These are phyloP conservation scores for Drosophila azteca DNA, from an alignment of 1,140 invertebrate genomes.

Conservation along the genomic window DNA sequence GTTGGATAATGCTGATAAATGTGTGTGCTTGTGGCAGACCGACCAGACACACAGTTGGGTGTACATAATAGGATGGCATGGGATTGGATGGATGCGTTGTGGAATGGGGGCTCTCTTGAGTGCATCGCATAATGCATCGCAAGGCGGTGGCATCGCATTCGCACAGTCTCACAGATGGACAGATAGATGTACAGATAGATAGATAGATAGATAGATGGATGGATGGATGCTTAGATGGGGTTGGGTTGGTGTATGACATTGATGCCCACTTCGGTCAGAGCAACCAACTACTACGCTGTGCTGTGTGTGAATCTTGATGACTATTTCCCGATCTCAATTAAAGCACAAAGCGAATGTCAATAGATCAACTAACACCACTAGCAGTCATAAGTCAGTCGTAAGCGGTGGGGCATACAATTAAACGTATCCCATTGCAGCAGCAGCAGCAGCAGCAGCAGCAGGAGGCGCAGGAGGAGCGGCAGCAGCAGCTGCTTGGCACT, in stretches of 20 bases:
- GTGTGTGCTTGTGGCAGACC: constrained; percentile 49
- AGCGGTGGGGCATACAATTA: constrained; percentile 51
- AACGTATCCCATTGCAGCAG: constrained; percentile 52
- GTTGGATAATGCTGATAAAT: constrained; percentile 83
- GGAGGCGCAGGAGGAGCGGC: no score
- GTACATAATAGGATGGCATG: constrained; percentile 35
- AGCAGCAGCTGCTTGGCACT: constrained; percentile 23
- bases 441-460: not conserved
- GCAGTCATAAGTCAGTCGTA: not conserved
- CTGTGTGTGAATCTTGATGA: constrained; percentile 29
- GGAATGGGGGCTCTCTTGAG: constrained; percentile 19
- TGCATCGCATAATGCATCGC: constrained; percentile 32
- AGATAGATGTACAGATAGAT: not conserved
- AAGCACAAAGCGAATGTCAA: constrained; percentile 66
- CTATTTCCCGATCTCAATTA: constrained; percentile 59
- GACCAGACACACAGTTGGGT: constrained; percentile 56
- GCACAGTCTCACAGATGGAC: not conserved
- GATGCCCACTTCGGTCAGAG: constrained; percentile 16
- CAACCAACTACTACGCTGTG: not conserved
- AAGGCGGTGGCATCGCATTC: constrained; percentile 9
- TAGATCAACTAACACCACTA: constrained; percentile 64
- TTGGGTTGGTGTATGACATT: constrained; percentile 26
- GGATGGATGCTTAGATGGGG: not conserved
- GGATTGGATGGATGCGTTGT: not conserved
- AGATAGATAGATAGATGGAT: not conserved